Conservation (phyloP, 2,888 invertebrate genomes). For the Lasioglossum malachurum region DNA sequence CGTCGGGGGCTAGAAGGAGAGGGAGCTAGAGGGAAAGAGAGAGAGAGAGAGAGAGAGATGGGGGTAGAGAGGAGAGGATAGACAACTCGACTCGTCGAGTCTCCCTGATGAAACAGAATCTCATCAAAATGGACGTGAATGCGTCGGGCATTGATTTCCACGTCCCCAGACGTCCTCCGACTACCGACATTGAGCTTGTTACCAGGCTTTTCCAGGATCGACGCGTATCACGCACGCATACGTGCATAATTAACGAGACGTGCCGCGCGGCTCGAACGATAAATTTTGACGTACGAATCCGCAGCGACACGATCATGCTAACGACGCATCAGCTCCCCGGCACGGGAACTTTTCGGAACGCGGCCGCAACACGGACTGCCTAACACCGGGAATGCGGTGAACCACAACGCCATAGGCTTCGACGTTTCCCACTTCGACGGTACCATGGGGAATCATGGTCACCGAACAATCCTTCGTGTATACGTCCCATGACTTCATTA, state of each 20-base stretch:
- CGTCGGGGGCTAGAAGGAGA: neutral
- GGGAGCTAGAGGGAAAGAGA: neutral
- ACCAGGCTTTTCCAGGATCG: slow-evolving; percentile 66
- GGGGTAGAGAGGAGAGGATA: neutral
- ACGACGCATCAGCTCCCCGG: slow-evolving; percentile 53
- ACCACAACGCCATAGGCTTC: slow-evolving; percentile 66
- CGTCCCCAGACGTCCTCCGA: slow-evolving; percentile 56
- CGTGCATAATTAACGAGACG: slow-evolving; percentile 78
- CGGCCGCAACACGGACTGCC: slow-evolving; percentile 71
- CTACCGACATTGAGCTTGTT: slow-evolving; percentile 45
- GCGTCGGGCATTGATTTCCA: slow-evolving; percentile 66
- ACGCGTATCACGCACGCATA: slow-evolving; percentile 66
- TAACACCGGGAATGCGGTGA: slow-evolving; percentile 69
- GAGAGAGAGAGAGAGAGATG: too few relatives aligned
- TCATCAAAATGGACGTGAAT: slow-evolving; percentile 66
- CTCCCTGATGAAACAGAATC: slow-evolving; percentile 62
- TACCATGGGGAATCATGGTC: neutral
- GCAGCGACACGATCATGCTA: slow-evolving; percentile 70
- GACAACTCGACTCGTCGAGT: slow-evolving; percentile 28
- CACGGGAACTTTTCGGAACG: slow-evolving; percentile 66
- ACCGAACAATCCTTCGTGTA: neutral
- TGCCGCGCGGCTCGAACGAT: slow-evolving; percentile 64
- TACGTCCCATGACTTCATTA: slow-evolving; percentile 6
- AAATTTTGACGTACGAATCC: slow-evolving; percentile 77
- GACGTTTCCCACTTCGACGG: slow-evolving; percentile 41